A percentile compares a stretch with the other conserved stretches of the same genome.
Conservation (phyloP, 1,140 invertebrate species). For the Archivesica marissinica region DNA sequence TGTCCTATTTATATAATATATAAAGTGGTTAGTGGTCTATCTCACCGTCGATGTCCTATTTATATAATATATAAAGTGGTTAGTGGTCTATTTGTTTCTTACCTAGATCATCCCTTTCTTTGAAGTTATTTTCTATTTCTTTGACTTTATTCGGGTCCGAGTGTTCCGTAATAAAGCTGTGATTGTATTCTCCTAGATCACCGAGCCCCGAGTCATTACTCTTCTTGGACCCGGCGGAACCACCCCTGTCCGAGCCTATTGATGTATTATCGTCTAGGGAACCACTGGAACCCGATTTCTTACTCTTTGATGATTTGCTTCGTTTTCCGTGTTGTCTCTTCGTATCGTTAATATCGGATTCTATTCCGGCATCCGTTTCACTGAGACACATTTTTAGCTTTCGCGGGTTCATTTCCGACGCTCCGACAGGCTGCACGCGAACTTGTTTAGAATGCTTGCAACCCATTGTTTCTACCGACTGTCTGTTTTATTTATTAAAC, state of each 20-base stretch:
- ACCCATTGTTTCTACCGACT: constrained; percentile 48
- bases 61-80: too few species aligned
- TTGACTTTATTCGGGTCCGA: constrained; percentile 67
- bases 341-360: constrained; percentile 24
- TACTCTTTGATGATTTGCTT: constrained; percentile 23
- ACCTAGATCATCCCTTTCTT: constrained; percentile 68
- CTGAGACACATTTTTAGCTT: constrained; percentile 12
- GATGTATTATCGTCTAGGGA: constrained; percentile 54
- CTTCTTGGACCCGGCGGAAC: constrained; percentile 74
- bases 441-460: constrained; percentile 61
- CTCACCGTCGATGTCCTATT: too few species aligned
- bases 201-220: constrained; percentile 75
- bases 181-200: constrained; percentile 66
- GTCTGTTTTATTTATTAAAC: neutral
- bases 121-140: constrained; percentile 70
- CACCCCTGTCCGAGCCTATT: constrained; percentile 62
- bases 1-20: too few species aligned
- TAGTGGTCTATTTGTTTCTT: too few species aligned
- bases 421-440: constrained; percentile 52
- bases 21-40: too few species aligned
- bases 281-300: constrained; percentile 48
- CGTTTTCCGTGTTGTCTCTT: constrained; percentile 32
- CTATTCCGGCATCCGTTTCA: constrained; percentile 26
- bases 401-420: neutral
- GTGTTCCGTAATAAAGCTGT: constrained; percentile 75